Conservation (phyloP, 37 sponge, comb jelly and placozoan species). For the Axinella damicornis region DNA sequence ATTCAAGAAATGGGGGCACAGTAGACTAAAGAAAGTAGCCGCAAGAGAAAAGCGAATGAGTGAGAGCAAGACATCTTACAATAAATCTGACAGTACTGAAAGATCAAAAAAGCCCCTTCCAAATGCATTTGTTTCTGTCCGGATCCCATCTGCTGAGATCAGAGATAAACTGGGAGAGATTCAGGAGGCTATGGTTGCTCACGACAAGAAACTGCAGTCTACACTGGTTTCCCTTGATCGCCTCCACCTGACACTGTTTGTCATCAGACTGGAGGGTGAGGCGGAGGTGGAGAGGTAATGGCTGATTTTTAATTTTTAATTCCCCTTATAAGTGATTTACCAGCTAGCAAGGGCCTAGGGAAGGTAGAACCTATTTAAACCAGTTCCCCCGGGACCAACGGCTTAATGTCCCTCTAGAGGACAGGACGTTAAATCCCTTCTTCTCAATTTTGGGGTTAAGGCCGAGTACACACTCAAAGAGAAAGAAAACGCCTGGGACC, state of each 20-base stretch:
- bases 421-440: too few species aligned
- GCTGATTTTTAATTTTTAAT: too few species aligned
- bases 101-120: constrained; percentile 8
- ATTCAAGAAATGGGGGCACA: not conserved
- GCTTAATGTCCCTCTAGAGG: too few species aligned
- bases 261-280: constrained; percentile 28
- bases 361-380: too few species aligned
- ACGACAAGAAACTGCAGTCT: constrained; percentile 5
- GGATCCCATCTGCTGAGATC: constrained; percentile 52
- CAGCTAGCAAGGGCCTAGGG: too few species aligned
- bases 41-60: not conserved
- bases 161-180: constrained; percentile 21
- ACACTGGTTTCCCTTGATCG: constrained; percentile 45
- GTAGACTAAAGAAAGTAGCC: not conserved
- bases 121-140: constrained; percentile 69
- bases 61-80: too few species aligned
- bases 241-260: constrained; percentile 65
- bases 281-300: constrained; percentile 42
- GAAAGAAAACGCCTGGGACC: too few species aligned
- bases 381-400: too few species aligned
- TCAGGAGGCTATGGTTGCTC: constrained; percentile 32
- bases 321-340: too few species aligned
- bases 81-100: too few species aligned
- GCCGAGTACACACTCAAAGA: too few species aligned
- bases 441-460: too few species aligned